Evolutionary conservation across 1,140 invertebrate species (phyloP).

Genomic region (Drosophila guanche): DNA sequence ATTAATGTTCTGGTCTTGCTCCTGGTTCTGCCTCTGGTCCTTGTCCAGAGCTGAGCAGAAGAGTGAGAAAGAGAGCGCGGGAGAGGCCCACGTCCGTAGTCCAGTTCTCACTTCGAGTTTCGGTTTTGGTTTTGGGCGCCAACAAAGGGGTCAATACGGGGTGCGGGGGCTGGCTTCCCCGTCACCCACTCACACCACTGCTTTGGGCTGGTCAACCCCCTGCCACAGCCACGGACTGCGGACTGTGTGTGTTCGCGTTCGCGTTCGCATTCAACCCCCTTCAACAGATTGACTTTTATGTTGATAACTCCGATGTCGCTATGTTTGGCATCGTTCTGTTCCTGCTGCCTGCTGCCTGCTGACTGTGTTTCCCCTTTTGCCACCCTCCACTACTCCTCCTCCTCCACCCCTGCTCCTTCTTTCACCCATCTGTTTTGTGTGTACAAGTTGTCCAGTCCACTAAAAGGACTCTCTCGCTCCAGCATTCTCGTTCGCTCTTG

Average conservation of each 20-base stretch:
- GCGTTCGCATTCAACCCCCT: conserved; percentile 61
- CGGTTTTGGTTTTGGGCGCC: conserved; percentile 36
- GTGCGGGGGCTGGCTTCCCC: conserved; percentile 8
- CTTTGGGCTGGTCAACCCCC: not conserved
- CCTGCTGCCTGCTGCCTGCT: conserved; percentile 6
- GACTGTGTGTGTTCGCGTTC: too few relatives aligned
- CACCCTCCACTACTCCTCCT: not conserved
- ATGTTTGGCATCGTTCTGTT: conserved; percentile 8
- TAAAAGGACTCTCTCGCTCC: conserved; percentile 24
- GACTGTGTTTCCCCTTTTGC: conserved; percentile 8
- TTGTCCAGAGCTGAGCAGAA: conserved; percentile 11
- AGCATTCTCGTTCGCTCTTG: not conserved
- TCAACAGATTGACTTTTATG: conserved; percentile 72
- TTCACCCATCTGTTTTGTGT: conserved; percentile 11
- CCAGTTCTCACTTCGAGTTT: conserved; percentile 16
- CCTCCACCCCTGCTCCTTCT: not conserved
- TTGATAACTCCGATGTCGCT: conserved; percentile 52
- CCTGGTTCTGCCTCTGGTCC: conserved; percentile 12
- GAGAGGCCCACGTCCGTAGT: not conserved
- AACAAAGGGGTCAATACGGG: conserved; percentile 65
- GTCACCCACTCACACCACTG: not conserved
- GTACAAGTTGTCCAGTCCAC: conserved; percentile 41
- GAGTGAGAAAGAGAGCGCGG: conserved; percentile 11
- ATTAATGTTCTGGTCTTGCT: conserved; percentile 22
- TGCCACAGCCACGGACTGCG: not conserved